A percentile compares a stretch with the other conserved stretches of the same genome.
Conservation (phyloP, 30 jellyfish, hydroid and myxozoan species). For the Aurelia sp. region DNA sequence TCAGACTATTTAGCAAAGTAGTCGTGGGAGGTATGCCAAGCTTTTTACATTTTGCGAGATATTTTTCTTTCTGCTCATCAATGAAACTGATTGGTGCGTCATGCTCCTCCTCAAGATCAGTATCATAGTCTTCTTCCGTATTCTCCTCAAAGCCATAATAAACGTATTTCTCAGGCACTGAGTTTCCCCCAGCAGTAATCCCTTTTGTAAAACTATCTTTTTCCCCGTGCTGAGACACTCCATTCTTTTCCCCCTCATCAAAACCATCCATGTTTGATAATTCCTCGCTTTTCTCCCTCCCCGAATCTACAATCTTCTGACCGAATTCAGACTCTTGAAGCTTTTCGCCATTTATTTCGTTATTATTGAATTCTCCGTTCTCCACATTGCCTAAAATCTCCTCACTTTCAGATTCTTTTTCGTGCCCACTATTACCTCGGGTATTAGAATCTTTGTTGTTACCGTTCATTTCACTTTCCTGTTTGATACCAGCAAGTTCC, state of each 20-base stretch:
- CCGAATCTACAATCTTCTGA: not conserved
- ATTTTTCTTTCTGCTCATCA: conserved; percentile 59
- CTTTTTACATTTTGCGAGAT: conserved; percentile 34
- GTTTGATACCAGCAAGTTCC: no score
- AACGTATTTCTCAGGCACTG: not conserved
- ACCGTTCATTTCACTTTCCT: no score
- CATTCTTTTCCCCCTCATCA: not conserved
- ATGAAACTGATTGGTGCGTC: conserved; percentile 3
- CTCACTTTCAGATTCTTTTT: not conserved
- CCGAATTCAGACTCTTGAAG: not conserved
- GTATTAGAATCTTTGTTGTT: not conserved
- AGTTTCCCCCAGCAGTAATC: no score
- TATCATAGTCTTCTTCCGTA: conserved; percentile 58
- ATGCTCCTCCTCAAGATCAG: conserved; percentile 58
- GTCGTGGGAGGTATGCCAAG: conserved; percentile 62
- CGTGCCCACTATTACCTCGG: not conserved
- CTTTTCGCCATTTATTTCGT: not conserved
- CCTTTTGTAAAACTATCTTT: no score
- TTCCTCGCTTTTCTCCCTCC: not conserved
- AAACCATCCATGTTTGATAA: not conserved
- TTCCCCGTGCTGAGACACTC: no score
- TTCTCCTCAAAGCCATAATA: conserved; percentile 2
- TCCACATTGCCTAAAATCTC: not conserved
- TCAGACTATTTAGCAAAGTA: conserved; percentile 34
- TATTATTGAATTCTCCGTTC: no score